These are phyloP conservation scores for Osmerus eperlanus DNA, from an alignment of 2,113 vertebrate genomes.

Conservation along the genomic window DNA sequence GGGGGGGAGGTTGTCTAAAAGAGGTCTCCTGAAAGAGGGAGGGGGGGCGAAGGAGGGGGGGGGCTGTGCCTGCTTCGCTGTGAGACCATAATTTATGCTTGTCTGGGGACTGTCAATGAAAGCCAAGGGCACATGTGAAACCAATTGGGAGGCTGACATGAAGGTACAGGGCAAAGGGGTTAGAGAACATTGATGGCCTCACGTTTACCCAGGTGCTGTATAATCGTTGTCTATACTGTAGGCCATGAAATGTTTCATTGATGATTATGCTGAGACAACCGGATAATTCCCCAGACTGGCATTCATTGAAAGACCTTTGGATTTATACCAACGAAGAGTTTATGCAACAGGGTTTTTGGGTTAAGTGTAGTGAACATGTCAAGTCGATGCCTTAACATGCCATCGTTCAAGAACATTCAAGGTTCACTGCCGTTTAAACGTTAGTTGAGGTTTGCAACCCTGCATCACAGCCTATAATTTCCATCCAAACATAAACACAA, in stretches of 20 bases:
- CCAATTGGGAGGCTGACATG: slow-evolving; percentile 18
- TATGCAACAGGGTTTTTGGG: not conserved
- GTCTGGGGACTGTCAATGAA: slow-evolving; percentile 29
- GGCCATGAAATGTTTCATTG: not conserved
- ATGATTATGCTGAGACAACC: not conserved
- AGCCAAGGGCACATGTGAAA: slow-evolving; percentile 40
- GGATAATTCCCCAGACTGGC: not conserved
- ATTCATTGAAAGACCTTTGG: not conserved
- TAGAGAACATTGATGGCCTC: not conserved
- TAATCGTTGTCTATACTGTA: slow-evolving; percentile 2
- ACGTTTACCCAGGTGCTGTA: not conserved
- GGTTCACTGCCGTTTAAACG: slow-evolving; percentile 24
- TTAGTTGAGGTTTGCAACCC: slow-evolving; percentile 4
- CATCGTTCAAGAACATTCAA: slow-evolving; percentile 13
- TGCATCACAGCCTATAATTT: slow-evolving; percentile 40
- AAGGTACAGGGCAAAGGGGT: not conserved
- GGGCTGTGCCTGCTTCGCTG: slow-evolving; percentile 28
- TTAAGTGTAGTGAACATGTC: not conserved
- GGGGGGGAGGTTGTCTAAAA: not conserved
- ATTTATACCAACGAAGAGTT: not conserved
- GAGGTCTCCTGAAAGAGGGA: slow-evolving; percentile 3
- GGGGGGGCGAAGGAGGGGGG: slow-evolving; percentile 7
- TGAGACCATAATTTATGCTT: slow-evolving; percentile 49
- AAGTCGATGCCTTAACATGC: slow-evolving; percentile 8
- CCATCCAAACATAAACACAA: slow-evolving; percentile 34